Base-by-base conservation (phyloP, 2,113 vertebrate species). In the Peucedramus taeniatus region DNA sequence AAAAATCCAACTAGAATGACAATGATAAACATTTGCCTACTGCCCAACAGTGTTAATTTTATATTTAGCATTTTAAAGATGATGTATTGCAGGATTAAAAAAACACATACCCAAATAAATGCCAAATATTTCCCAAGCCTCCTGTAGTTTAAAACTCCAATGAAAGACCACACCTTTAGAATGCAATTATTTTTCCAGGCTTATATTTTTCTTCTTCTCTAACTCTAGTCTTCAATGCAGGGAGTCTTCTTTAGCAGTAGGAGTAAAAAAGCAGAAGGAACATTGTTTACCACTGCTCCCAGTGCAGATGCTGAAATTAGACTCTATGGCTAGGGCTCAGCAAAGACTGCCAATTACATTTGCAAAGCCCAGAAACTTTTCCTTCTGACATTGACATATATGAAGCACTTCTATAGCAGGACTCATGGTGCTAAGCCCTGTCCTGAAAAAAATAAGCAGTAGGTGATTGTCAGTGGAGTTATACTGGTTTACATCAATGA, bases 71-170 rank as follows among this genome's bases (percentile, higher is more conserved):
- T 77, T 88, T 88, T n/a, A 47, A 80, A 85, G 12, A 59, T 31
- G 1, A 69, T 63, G 4, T 54, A 72, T 17, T 27, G 9, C 31
- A 91, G 60, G 44, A 85, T n/a, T n/a, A 42, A 83, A 92, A 88
- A 72, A 83, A 88, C 81, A 88, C n/a, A 50, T 54, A 66, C 10
- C 20, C 70, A 82, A 93, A 83, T 60, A 88, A 83, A 82, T 31
- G 64, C 53, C 39, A 87, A 50, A 40, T 85, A 89, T 89, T 89
- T 85, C 61, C 49, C 28, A 66, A 82, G 47, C 13, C 24, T 59
- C 31, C 30, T 59, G 16, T 39, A 81, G 50, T 70, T 93, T 50
- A 81, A 70, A 89, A 81, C 9, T 45, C 42, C 26, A 10, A 1
- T 44, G 53, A 75, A 89, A 79, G 31, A 76, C n/a, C 7, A 47